Base-by-base conservation (phyloP, 2,888 invertebrate genomes). In the Cremastobaeus sp. region DNA sequence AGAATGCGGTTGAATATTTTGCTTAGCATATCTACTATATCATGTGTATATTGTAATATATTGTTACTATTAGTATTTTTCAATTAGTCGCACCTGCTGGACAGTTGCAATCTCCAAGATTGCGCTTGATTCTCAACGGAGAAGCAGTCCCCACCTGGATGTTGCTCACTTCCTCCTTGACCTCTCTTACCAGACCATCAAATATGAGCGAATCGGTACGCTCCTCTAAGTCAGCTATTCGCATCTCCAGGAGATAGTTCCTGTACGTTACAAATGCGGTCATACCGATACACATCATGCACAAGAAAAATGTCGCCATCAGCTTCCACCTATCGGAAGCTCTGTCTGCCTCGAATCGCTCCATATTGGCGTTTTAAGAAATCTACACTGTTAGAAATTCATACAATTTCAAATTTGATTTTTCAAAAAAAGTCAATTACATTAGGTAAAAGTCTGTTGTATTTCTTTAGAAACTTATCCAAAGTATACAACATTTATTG, bases 41-140 rank as follows among this genome's bases (percentile, higher is more conserved):
- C n/a, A n/a, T n/a, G n/a, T n/a, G n/a, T n/a, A n/a, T n/a, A n/a
- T n/a, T n/a, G n/a, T n/a, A n/a, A n/a, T n/a, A n/a, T n/a, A n/a
- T n/a, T n/a, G n/a, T n/a, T n/a, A n/a, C n/a, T n/a, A n/a, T n/a
- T n/a, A n/a, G n/a, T n/a, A n/a, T n/a, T n/a, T n/a, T n/a, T n/a
- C n/a, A n/a, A n/a, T n/a, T 30, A 8, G 9, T 43, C 84, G 76
- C 59, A 87, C 87, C 87, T 77, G 84, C 77, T 60, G 87, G 87
- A 81, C 87, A 87, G 59, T 85, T 85, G 82, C 87, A 87, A n/a
- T 86, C 86, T 28, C 80, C 47, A 6, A 80, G 60, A 30, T 86
- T 84, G 55, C 87, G 82, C 75, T 84, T 87, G 79, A 76, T 79
- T 78, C 87, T 83, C 77, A 83, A 83, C 55, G 81, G 35, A 21